Conservation (phyloP, 1,140 invertebrate genomes). For the Carposina sasakii region DNA sequence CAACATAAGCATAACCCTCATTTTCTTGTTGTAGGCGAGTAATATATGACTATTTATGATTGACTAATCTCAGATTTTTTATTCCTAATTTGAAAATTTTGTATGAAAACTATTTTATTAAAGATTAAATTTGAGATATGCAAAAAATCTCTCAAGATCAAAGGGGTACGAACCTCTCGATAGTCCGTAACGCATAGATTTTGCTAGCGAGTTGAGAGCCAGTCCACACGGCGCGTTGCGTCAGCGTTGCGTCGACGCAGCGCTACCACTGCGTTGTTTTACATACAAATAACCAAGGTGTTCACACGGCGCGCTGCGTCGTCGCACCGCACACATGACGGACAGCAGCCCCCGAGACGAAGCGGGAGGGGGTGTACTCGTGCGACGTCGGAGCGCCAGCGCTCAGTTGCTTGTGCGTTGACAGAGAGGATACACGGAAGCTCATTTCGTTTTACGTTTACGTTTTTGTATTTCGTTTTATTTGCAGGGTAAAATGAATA, state of each 20-base stretch:
- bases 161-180: no score
- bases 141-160: no score
- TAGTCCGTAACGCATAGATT: no score
- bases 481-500: conserved; percentile 9
- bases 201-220: no score
- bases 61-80: no score
- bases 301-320: conserved; percentile 8
- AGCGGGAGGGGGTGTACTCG: conserved; percentile 4
- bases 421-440: neutral
- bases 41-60: no score
- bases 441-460: conserved; percentile 6
- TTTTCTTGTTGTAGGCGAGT: no score
- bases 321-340: conserved; percentile 2
- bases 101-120: no score
- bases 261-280: conserved; percentile 8
- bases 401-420: conserved; percentile 9
- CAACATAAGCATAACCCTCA: no score
- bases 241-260: conserved; percentile 7
- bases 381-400: conserved; percentile 6
- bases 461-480: neutral
- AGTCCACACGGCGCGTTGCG: conserved; percentile 9
- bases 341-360: conserved; percentile 4
- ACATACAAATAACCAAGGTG: conserved; percentile 7
- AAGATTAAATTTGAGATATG: no score
- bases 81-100: no score